phyloP scores from a whole-genome alignment of 2,888 invertebrate species.

The Noctua fimbriata region DNA sequence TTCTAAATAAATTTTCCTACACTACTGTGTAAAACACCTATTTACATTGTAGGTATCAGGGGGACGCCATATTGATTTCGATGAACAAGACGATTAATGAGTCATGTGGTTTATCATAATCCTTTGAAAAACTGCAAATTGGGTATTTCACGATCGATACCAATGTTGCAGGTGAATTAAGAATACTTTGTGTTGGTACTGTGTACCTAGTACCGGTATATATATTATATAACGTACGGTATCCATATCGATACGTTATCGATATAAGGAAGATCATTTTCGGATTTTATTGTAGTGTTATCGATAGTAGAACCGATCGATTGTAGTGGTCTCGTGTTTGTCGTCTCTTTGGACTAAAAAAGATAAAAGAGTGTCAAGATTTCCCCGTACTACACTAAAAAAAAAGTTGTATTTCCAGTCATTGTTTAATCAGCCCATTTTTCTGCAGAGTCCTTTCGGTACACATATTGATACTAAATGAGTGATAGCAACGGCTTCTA shows the following conservation, averaged over 20 bases:
- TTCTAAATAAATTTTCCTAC: slow-evolving; percentile 36
- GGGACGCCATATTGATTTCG: slow-evolving; percentile 13
- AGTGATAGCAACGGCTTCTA: background rate
- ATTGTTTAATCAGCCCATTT: background rate
- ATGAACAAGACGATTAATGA: slow-evolving; percentile 18
- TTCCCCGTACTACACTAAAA: background rate
- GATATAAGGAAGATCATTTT: slow-evolving; percentile 15
- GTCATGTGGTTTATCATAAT: slow-evolving; percentile 23
- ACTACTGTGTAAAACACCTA: background rate
- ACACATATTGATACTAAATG: background rate
- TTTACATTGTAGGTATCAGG: slow-evolving; percentile 1
- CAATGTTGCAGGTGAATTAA: slow-evolving; percentile 14
- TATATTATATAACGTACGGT: background rate
- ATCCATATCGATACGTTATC: slow-evolving; percentile 10
- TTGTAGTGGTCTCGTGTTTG: background rate
- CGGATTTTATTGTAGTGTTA: slow-evolving; percentile 18
- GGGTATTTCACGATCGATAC: slow-evolving; percentile 20
- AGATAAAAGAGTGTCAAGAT: background rate
- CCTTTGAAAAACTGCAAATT: slow-evolving; percentile 48
- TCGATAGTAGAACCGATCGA: slow-evolving; percentile 6
- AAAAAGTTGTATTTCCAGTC: background rate
- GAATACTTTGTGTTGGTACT: background rate
- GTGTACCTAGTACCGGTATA: background rate
- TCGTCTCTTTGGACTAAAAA: slow-evolving; percentile 6
- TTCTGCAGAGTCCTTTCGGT: background rate